phyloP scores from a whole-genome alignment of 2,888 invertebrate species.

The Pollenia angustigena region DNA sequence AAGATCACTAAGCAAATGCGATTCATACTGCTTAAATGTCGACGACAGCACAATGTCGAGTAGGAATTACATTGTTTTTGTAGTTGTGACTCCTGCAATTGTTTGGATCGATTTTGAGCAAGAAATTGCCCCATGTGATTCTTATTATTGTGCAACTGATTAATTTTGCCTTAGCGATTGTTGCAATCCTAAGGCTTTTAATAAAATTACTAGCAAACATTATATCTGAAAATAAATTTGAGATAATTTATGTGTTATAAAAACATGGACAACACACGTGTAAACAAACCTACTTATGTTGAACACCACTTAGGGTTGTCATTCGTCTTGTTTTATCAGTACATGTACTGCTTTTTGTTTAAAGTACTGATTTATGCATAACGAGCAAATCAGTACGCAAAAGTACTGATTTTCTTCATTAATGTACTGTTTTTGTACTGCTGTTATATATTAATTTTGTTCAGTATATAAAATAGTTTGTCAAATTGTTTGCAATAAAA shows the following conservation, averaged over 20 bases:
- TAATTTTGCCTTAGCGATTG: slow-evolving; percentile 34
- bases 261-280: slow-evolving; percentile 1
- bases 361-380: no score
- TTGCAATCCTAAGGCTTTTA: slow-evolving; percentile 56
- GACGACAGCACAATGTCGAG: slow-evolving; percentile 51
- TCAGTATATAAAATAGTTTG: no score
- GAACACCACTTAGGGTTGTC: no score
- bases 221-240: slow-evolving; percentile 74
- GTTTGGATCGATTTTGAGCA: slow-evolving; percentile 24
- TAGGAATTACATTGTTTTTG: slow-evolving; percentile 45
- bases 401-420: no score
- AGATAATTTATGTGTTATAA: slow-evolving; percentile 40
- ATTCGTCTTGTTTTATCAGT: no score
- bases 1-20: slow-evolving; percentile 79
- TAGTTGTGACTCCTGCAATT: slow-evolving; percentile 55
- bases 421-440: no score
- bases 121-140: slow-evolving; percentile 40
- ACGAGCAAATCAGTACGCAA: no score
- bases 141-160: slow-evolving; percentile 11
- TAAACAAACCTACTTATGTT: neutral
- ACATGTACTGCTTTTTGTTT: no score
- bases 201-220: slow-evolving; percentile 76
- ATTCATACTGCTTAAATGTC: slow-evolving; percentile 46
- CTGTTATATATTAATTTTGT: no score
- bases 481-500: no score